phyloP scores from a whole-genome alignment of 2,797 vertebrate species.

The Clarias fuscus region DNA sequence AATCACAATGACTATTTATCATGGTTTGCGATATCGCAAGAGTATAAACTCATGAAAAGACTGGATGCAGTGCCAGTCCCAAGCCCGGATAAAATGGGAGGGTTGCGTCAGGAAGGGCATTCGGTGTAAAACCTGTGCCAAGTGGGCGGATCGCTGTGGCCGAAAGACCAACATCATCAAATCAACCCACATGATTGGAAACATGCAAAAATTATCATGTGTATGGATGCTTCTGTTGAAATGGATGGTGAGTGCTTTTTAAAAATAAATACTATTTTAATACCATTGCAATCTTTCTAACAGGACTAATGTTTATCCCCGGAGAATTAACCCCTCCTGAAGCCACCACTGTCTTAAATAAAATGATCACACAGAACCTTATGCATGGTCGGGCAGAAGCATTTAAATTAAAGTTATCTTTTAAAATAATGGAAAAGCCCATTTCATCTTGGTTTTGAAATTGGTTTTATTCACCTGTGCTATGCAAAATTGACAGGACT shows the following conservation, averaged over 20 bases:
- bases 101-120: no score
- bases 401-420: neutral
- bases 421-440: neutral
- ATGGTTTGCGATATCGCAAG: neutral
- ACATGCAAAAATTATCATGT: neutral
- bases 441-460: neutral
- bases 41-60: neutral
- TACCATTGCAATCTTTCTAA: neutral
- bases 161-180: no score
- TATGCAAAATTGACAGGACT: neutral
- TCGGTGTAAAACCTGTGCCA: no score
- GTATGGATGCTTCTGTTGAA: neutral
- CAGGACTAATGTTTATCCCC: neutral
- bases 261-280: neutral
- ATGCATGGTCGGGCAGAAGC: neutral
- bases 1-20: neutral
- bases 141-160: no score
- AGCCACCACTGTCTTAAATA: neutral
- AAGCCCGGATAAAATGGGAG: no score
- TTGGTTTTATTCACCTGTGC: neutral
- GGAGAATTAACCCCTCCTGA: neutral
- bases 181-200: no score
- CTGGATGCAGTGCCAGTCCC: no score
- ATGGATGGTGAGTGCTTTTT: no score
- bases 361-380: neutral